These are phyloP conservation scores for Phoxinus phoxinus DNA, from an alignment of 2,113 vertebrate genomes.

Conservation along the genomic window DNA sequence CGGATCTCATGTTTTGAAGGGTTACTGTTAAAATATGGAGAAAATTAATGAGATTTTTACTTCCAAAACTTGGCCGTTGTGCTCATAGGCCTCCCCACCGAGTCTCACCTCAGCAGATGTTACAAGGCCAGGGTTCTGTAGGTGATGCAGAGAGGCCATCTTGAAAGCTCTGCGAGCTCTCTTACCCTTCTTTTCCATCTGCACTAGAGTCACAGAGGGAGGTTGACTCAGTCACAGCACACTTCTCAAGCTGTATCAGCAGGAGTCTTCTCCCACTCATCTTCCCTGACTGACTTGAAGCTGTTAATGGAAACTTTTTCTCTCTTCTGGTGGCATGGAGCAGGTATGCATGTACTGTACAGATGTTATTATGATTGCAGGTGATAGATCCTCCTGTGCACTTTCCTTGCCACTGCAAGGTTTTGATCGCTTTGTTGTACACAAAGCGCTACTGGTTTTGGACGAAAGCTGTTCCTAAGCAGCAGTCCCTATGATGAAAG, in stretches of 20 bases:
- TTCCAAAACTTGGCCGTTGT: constrained; percentile 11
- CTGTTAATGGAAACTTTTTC: constrained; percentile 42
- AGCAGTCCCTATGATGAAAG: constrained; percentile 44
- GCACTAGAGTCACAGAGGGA: constrained; percentile 51
- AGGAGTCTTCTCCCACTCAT: constrained; percentile 51
- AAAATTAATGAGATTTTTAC: background rate
- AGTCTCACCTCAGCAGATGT: constrained; percentile 23
- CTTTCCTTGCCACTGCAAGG: constrained; percentile 15
- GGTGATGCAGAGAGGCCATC: constrained; percentile 10
- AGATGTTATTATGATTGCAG: constrained; percentile 39
- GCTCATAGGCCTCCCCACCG: background rate
- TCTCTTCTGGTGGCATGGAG: constrained; percentile 36
- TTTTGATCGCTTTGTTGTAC: constrained; percentile 21
- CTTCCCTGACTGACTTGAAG: constrained; percentile 16
- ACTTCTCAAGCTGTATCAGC: constrained; percentile 54
- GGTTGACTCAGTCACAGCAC: constrained; percentile 49
- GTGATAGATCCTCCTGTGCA: constrained; percentile 39
- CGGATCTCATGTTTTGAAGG: background rate
- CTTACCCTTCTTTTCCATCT: constrained; percentile 52
- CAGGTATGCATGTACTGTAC: background rate
- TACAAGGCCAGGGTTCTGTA: constrained; percentile 30
- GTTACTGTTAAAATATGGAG: background rate
- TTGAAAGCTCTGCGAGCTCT: constrained; percentile 34
- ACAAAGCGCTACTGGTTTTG: constrained; percentile 45
- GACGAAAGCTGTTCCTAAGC: constrained; percentile 47